Conservation (phyloP, 2,113 vertebrate genomes). For the Pantherophis guttatus region DNA sequence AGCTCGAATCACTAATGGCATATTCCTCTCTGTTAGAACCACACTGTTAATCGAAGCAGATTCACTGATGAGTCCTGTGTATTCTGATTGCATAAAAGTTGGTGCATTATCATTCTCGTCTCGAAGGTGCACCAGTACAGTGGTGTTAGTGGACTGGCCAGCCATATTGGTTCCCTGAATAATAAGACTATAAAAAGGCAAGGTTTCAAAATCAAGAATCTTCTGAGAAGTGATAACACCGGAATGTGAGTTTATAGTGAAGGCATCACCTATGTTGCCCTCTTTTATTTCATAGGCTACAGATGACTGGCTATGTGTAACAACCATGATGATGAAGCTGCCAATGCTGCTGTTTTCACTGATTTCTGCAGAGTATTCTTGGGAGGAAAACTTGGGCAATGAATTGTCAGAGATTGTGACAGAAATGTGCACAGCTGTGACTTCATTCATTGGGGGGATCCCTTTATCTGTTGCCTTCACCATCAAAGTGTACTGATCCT, state of each 20-base stretch:
- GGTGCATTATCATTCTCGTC: constrained; percentile 96
- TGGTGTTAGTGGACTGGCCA: constrained; percentile 82
- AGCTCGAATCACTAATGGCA: constrained; percentile 88
- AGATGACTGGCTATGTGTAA: constrained; percentile 88
- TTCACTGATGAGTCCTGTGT: constrained; percentile 88
- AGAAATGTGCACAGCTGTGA: constrained; percentile 77
- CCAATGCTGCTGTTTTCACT: constrained; percentile 80
- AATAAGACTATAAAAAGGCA: constrained; percentile 76
- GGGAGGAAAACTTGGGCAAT: constrained; percentile 83
- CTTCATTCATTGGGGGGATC: constrained; percentile 78
- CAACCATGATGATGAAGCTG: constrained; percentile 84
- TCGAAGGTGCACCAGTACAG: constrained; percentile 82
- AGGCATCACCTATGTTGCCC: constrained; percentile 81
- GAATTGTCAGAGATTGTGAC: constrained; percentile 94
- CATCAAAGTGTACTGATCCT: constrained; percentile 82
- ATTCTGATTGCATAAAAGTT: constrained; percentile 80
- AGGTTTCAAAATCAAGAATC: constrained; percentile 86
- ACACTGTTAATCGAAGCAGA: constrained; percentile 84
- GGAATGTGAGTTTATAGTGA: constrained; percentile 91
- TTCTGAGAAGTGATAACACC: constrained; percentile 88
- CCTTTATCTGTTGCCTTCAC: constrained; percentile 90
- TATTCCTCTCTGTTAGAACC: constrained; percentile 83
- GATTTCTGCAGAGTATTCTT: constrained; percentile 86
- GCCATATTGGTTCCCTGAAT: constrained; percentile 97
- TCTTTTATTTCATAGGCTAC: constrained; percentile 91